These are phyloP conservation scores for Ellobius talpinus DNA, from an alignment of 2,113 vertebrate species.

Conservation along the genomic window DNA sequence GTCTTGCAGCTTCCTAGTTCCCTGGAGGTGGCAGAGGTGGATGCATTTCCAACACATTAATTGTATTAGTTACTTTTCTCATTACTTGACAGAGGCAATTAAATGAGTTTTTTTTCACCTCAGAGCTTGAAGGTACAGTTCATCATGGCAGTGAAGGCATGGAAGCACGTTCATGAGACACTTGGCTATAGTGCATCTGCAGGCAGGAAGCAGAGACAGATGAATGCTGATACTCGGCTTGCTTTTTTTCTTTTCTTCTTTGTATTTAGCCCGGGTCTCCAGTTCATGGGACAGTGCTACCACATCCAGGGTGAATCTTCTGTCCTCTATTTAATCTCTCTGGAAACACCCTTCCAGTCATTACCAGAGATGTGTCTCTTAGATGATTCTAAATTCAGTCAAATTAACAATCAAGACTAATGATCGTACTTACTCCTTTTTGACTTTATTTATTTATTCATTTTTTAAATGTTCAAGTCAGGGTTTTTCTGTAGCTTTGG, in stretches of 20 bases:
- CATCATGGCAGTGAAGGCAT: neutral
- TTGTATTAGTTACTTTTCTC: neutral
- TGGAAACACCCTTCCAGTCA: neutral
- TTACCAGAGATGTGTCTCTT: neutral
- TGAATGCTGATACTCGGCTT: neutral
- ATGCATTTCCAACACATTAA: neutral
- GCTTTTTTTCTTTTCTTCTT: neutral
- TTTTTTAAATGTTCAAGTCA: no score
- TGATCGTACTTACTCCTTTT: neutral
- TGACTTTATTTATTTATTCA: neutral
- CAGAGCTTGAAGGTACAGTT: neutral
- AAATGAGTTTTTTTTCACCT: neutral
- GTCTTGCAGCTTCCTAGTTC: neutral
- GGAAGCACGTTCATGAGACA: neutral
- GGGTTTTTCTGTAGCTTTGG: no score
- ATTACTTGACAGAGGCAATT: neutral
- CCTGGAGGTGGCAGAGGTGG: neutral
- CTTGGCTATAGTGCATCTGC: neutral
- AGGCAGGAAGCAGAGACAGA: neutral
- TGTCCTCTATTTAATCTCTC: neutral
- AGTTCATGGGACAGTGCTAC: neutral
- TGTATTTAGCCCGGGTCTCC: neutral
- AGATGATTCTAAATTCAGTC: neutral
- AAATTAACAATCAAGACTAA: neutral
- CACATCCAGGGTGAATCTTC: neutral